These are phyloP conservation scores for Pristionchus fissidentatus DNA, from an alignment of 2,888 invertebrate genomes.

Conservation along the genomic window DNA sequence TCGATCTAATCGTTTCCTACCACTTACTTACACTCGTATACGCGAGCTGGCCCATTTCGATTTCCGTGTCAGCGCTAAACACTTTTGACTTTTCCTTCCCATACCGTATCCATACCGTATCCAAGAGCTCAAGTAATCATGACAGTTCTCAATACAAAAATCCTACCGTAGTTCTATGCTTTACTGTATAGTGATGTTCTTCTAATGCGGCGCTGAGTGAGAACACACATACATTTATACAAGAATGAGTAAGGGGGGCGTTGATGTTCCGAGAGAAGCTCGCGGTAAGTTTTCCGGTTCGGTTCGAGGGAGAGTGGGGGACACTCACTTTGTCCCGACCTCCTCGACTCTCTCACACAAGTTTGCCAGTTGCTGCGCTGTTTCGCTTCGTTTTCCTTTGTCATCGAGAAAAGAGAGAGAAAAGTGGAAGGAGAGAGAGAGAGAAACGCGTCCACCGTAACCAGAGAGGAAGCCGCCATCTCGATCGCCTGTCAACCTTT, in stretches of 20 bases:
- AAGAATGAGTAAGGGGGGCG: not conserved
- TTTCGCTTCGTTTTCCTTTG: too few relatives aligned
- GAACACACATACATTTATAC: not conserved
- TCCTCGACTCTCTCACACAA: not conserved
- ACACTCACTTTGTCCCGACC: not conserved
- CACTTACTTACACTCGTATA: slow-evolving; percentile 10
- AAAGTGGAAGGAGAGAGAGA: not conserved
- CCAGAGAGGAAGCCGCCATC: too few relatives aligned
- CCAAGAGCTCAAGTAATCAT: too few relatives aligned
- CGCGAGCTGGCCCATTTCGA: slow-evolving; percentile 9
- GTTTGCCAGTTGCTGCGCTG: slow-evolving; percentile 11
- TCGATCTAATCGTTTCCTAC: slow-evolving; percentile 19
- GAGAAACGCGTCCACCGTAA: slow-evolving; percentile 11
- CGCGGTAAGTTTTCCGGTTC: slow-evolving; percentile 19
- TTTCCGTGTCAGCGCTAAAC: slow-evolving; percentile 1
- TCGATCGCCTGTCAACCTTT: too few relatives aligned
- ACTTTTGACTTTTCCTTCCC: not conserved
- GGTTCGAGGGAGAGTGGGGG: too few relatives aligned
- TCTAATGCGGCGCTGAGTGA: not conserved
- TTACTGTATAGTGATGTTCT: not conserved
- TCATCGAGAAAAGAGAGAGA: too few relatives aligned
- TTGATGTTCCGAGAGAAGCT: not conserved
- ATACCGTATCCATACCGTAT: not conserved
- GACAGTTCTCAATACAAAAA: too few relatives aligned
- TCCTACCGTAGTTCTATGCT: too few relatives aligned